Conservation (phyloP, 2,888 invertebrate genomes). For the Drosophila percnosoma region DNA sequence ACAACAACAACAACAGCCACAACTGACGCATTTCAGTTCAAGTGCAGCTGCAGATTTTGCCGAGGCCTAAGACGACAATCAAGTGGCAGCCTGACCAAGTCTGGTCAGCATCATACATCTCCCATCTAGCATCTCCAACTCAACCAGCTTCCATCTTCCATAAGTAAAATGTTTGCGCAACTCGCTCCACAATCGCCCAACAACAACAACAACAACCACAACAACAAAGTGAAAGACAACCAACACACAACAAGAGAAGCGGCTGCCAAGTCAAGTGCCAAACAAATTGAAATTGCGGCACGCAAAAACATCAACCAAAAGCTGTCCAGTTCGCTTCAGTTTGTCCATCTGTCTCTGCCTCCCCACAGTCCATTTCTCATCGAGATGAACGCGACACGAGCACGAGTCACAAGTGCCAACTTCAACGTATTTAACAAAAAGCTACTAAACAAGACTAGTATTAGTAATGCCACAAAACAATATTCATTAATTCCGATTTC, state of each 20-base stretch:
- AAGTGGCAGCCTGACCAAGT: conserved; percentile 52
- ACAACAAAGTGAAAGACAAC: conserved; percentile 65
- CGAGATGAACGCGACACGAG: conserved; percentile 15
- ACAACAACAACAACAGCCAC: conserved; percentile 6
- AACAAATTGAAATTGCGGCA: conserved; percentile 79
- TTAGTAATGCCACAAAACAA: not conserved
- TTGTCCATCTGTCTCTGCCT: conserved; percentile 2
- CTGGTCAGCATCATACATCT: conserved; percentile 31
- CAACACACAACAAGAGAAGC: conserved; percentile 8
- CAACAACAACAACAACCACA: conserved; percentile 3
- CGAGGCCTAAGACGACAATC: conserved; percentile 54
- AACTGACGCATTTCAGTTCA: conserved; percentile 77
- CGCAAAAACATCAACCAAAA: conserved; percentile 70
- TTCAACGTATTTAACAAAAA: conserved; percentile 1
- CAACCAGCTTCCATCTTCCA: conserved; percentile 36
- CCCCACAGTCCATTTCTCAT: not conserved
- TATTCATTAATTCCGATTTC: not conserved
- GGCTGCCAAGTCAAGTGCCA: conserved; percentile 72
- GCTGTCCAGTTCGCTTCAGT: conserved; percentile 31
- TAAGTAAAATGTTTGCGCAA: conserved; percentile 77
- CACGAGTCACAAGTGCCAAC: not conserved
- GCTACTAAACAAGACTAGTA: not conserved
- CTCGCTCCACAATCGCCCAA: conserved; percentile 57
- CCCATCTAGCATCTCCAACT: conserved; percentile 9
- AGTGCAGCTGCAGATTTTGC: conserved; percentile 69